Conservation (phyloP, 2,113 vertebrate genomes). For the Stictonetta naevosa region DNA sequence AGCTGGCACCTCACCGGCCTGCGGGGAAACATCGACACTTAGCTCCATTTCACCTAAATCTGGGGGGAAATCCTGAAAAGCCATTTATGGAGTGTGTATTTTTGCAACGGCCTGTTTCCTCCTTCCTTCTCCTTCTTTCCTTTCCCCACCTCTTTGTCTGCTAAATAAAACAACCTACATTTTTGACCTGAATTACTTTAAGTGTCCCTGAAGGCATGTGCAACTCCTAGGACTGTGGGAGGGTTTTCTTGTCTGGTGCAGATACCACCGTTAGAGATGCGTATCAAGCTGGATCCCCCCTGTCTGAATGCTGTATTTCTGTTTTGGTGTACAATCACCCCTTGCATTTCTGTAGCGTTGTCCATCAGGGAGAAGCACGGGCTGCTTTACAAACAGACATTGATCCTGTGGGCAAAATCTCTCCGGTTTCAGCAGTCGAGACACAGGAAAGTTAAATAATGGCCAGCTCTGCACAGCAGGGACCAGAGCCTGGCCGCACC, state of each 20-base stretch:
- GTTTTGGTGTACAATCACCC: background rate
- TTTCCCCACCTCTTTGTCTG: slow-evolving; percentile 37
- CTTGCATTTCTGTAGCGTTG: background rate
- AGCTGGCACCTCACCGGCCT: background rate
- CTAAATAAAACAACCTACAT: slow-evolving; percentile 73
- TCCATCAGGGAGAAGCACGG: background rate
- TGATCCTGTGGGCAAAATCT: background rate
- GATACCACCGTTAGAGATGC: slow-evolving; percentile 27
- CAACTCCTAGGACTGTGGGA: slow-evolving; percentile 34
- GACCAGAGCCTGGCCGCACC: background rate
- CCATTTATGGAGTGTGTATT: background rate
- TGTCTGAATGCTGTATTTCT: background rate
- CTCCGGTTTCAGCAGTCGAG: background rate
- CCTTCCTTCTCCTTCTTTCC: background rate
- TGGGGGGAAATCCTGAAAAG: slow-evolving; percentile 6
- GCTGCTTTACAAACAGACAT: background rate
- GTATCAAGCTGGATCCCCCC: background rate
- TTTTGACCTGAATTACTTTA: slow-evolving; percentile 70
- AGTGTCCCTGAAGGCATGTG: slow-evolving; percentile 47
- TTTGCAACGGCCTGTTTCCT: slow-evolving; percentile 26
- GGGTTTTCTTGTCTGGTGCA: background rate
- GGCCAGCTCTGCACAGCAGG: background rate
- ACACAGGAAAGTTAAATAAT: background rate
- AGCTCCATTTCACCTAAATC: background rate
- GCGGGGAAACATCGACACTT: background rate